These are phyloP conservation scores for Cyanoderma ruficeps DNA, from an alignment of 2,113 vertebrate species.

Conservation along the genomic window DNA sequence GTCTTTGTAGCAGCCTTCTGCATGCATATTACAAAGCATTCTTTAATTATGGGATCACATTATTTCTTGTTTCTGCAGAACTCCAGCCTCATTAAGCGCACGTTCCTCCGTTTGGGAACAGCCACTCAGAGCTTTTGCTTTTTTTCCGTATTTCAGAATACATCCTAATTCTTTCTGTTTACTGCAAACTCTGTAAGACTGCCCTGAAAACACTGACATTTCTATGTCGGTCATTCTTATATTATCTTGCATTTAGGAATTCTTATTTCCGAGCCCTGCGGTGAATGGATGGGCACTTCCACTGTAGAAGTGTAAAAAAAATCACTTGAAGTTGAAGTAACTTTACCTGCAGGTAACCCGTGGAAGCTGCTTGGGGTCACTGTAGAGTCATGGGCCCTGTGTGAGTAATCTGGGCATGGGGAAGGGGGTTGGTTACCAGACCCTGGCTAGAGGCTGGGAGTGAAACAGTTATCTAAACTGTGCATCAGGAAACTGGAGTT, in stretches of 20 bases:
- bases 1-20: slow-evolving; percentile 1
- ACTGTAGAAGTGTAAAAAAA: neutral
- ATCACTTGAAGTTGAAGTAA: neutral
- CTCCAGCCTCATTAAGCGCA: neutral
- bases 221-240: accelerated
- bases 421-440: neutral
- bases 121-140: neutral
- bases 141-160: neutral
- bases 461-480: neutral
- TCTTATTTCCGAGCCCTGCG: neutral
- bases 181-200: neutral
- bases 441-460: neutral
- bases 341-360: neutral
- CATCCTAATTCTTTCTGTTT: neutral
- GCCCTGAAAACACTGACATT: neutral
- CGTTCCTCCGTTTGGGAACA: neutral
- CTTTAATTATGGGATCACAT: slow-evolving; percentile 36
- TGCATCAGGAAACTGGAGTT: neutral
- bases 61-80: slow-evolving; percentile 23
- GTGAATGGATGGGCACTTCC: neutral
- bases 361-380: neutral
- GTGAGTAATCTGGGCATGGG: neutral
- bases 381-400: no score
- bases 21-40: neutral
- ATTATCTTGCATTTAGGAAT: neutral